Base-by-base conservation (phyloP, 2,113 vertebrate genomes). In the Bubo blakistoni region DNA sequence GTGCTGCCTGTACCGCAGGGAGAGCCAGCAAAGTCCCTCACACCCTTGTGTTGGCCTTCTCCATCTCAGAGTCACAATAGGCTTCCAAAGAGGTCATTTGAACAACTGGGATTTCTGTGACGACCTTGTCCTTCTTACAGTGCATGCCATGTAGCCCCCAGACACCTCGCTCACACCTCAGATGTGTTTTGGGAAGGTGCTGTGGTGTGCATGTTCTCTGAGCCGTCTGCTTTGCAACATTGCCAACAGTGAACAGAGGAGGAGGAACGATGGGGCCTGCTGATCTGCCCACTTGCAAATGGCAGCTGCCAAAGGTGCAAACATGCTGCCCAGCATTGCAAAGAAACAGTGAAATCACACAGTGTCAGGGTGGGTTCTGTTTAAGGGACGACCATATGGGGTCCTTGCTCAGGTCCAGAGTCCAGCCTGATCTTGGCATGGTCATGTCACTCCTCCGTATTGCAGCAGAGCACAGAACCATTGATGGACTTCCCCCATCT, bases 151-250 rank as follows among this genome's bases (percentile, higher is more conserved):
- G 46, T 26, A 55, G 24, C 7, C 16, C 20, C 30, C 30, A 26
- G n/a, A 21, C 54, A 36, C 18, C 10, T 69, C 5, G 0, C n/a
- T 77, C 5, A 1, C 34, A 32, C 47, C 32, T 77, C 55, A 30
- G 78, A 21, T 36, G 30, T 26, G 7, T 59, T 82, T 81, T 65
- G 66, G 26, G 61, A 71, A 47, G 38, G 26, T 72, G 38, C 25
- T 51, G 79, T 21, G 14, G 0, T 17, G 13, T 27, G 32, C 16
- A 1, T 0, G 2, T 57, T 80, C 36, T 63, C 57, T 6, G 9
- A 79, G 38, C 66, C 36, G 16, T 32, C 69, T 70, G 25, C 46
- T 76, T n/a, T n/a, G 9, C 29, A 40, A 6, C 34, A 42, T 47
- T 9, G 3, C n/a, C 85, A 80, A 9, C 27, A 24, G 46, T 0